These are phyloP conservation scores for Formicarius rufipectus DNA, from an alignment of 2,113 vertebrate species.

Conservation along the genomic window DNA sequence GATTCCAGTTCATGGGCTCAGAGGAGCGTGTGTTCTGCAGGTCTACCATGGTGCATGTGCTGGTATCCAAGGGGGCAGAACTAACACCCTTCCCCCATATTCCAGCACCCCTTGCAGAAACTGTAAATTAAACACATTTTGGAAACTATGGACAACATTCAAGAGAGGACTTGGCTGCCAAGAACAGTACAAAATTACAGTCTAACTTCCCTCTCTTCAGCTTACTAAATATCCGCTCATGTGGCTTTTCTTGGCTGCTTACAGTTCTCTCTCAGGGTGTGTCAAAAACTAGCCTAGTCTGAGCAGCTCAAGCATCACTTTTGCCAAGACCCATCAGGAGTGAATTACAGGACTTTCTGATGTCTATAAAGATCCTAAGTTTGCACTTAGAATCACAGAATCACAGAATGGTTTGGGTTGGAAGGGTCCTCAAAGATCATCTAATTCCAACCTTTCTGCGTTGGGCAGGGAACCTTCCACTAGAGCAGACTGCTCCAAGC, in stretches of 20 bases:
- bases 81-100: not conserved
- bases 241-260: conserved; percentile 41
- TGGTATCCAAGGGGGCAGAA: not conserved
- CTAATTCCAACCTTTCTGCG: not conserved
- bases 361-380: not conserved
- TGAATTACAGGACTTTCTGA: not conserved
- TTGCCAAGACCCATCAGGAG: conserved; percentile 4
- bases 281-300: not conserved
- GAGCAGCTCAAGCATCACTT: not conserved
- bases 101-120: not conserved
- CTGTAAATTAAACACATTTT: not conserved
- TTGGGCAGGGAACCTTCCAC: not conserved
- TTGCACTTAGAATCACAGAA: not conserved
- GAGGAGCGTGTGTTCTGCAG: not conserved
- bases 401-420: not conserved
- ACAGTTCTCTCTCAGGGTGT: not conserved
- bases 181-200: not conserved
- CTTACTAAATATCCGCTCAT: not conserved
- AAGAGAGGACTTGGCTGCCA: not conserved
- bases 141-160: not conserved
- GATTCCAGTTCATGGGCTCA: not conserved
- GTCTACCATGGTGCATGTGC: accelerated
- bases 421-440: not conserved
- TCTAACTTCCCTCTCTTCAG: not conserved
- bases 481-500: not conserved